Evolutionary conservation across 2,113 vertebrate species (phyloP), one percentile per base, ranked within the genome.

Genomic region (Pseudolaguvia tuberculata): DNA sequence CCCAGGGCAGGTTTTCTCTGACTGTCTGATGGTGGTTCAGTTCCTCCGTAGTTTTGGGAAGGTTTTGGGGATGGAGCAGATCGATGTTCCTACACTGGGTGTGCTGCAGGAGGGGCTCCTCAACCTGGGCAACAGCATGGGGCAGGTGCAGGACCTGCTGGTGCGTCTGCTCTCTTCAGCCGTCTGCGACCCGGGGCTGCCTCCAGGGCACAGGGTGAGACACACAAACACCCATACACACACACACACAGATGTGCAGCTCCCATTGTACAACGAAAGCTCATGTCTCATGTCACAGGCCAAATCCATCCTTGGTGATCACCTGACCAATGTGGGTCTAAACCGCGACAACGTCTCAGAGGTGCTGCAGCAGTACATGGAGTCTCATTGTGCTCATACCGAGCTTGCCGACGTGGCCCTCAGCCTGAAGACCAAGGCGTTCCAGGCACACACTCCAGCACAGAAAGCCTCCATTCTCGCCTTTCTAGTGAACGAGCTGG

Each of bases 261-360:
- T 29, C 8, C 29, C 35, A 17, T 47, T 23, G 27, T 12, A 6
- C 12, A 9, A 12, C 23, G 23, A 27, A 18, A 29, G 4, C 9
- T 0, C 14, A 12, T 63, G 15, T 70, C 87, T 83, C 62, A n/a
- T n/a, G n/a, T n/a, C 79, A 80, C 91, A 92, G 97, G 94, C 94
- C 61, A 96, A 97, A 91, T 99, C 97, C 74, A 92, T 95, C 88
- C 92, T 99, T 71, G 97, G 97, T 50, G 96, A 98, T 78, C 96
- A 97, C 82, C 87, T 99, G 82, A 91, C 94, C 84, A 97, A 96
- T 7, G 93, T 99, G 80, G 96, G 95, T 78, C 92, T 99, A 84
- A 99, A 98, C 88, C 90, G 95, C 80, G 96, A 99, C 87, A 99
- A 97, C 13, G 96, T 99, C 58, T 99, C 97, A 0, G 97, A 99